Percentiles rank a stretch among this genome's conserved stretches.
Evolutionary conservation across 1,140 invertebrate species (phyloP).

Genomic region (Drosophila kikkawai): DNA sequence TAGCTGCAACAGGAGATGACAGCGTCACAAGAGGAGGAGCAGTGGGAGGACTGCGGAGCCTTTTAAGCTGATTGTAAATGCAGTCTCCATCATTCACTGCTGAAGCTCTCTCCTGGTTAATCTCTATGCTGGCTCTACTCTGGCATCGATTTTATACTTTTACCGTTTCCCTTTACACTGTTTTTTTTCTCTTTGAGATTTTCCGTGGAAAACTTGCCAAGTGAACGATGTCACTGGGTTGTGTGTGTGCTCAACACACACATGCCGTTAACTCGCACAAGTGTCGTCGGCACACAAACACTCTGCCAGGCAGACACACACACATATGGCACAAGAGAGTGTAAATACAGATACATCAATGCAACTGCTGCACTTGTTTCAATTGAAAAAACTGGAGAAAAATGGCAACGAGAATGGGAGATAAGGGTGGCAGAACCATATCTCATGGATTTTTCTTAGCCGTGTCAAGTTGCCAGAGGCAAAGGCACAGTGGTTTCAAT

Average conservation of each 20-base stretch:
- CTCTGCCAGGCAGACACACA: constrained; percentile 12
- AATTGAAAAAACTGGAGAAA: constrained; percentile 16
- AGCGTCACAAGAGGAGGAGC: neutral
- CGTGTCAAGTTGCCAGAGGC: constrained; percentile 10
- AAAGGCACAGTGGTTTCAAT: neutral
- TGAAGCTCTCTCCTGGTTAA: constrained; percentile 9
- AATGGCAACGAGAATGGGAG: constrained; percentile 1
- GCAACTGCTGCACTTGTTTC: constrained; percentile 42
- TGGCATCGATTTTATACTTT: constrained; percentile 65
- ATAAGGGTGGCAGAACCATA: neutral
- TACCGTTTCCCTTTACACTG: neutral
- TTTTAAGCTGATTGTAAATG: constrained; percentile 56
- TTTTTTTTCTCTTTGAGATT: constrained; percentile 19
- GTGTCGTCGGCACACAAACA: constrained; percentile 43
- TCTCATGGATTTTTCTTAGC: constrained; percentile 22
- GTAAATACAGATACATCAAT: constrained; percentile 51
- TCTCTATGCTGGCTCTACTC: constrained; percentile 1
- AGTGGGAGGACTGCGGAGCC: neutral
- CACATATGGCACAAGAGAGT: constrained; percentile 19
- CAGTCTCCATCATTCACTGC: constrained; percentile 35
- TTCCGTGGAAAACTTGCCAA: constrained; percentile 59
- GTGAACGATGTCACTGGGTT: constrained; percentile 47
- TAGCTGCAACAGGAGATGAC: constrained; percentile 59
- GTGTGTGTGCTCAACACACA: constrained; percentile 56
- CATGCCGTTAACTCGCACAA: constrained; percentile 50